Conservation (phyloP, 2,888 invertebrate genomes). For the Alviniconcha strummeri region DNA sequence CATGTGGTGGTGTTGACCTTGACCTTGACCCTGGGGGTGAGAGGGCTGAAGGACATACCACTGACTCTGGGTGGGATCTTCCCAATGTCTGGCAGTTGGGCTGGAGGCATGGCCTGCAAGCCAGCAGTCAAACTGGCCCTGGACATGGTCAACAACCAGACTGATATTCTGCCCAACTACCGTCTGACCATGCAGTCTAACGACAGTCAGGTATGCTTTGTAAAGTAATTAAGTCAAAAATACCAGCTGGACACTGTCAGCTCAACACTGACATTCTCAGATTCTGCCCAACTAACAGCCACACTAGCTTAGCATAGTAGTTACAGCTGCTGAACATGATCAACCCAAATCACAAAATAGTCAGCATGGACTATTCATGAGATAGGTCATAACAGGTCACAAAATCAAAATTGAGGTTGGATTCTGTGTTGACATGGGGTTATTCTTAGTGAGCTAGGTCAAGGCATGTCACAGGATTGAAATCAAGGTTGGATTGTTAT, state of each 20-base stretch:
- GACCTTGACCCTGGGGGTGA: not conserved
- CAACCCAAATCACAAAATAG: not conserved
- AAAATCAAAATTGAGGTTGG: too few species aligned
- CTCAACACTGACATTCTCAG: too few species aligned
- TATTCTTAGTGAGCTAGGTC: too few species aligned
- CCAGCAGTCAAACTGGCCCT: conserved; percentile 97
- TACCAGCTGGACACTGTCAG: too few species aligned
- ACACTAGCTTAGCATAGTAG: too few species aligned
- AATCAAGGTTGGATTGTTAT: too few species aligned
- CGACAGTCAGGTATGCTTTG: conserved; percentile 89
- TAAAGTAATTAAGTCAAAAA: too few species aligned
- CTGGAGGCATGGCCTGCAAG: conserved; percentile 98
- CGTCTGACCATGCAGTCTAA: conserved; percentile 93
- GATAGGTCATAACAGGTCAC: too few species aligned
- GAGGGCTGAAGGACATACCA: conserved; percentile 47
- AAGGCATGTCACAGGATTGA: too few species aligned
- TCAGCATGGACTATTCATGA: too few species aligned
- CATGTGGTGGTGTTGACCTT: not conserved
- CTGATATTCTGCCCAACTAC: conserved; percentile 92
- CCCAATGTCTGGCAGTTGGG: conserved; percentile 98
- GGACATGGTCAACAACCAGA: conserved; percentile 93
- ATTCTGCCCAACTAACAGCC: too few species aligned
- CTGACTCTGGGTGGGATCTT: conserved; percentile 89
- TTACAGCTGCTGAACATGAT: not conserved
- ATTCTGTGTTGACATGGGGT: too few species aligned